Base-by-base conservation (phyloP, 2,797 vertebrate genomes). In the Alectoris magna region DNA sequence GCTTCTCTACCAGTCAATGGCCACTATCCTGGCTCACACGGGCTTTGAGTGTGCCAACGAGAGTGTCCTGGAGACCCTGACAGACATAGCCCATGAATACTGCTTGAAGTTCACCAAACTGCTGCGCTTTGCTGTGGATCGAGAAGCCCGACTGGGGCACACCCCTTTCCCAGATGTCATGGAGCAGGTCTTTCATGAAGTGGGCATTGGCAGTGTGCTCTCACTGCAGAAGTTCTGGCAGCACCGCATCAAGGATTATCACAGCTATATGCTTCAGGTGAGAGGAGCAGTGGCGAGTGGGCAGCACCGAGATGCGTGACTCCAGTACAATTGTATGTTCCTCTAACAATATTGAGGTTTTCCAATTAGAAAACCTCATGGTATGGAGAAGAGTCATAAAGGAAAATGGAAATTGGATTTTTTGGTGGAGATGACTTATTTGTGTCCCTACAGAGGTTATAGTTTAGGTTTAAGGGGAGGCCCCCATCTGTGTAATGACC, bases 161-260 rank as follows among this genome's bases (percentile, higher is more conserved):
- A 99, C 98, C 2, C 98, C 99, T 5, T 99, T 99, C 94, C 98
- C 99, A 0, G 99, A 99, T 0, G 98, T 99, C 66, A 98, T 99
- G 97, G 99, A 99, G 95, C 99, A 99, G 91, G 99, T 99, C 11
- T 99, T 99, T 97, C 99, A 99, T 0, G 99, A 99, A 89, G 98
- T 98, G 95, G 99, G 99, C 95, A 98, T 99, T 8, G 99, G 99
- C 97, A 99, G 99, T 0, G 98, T 99, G 87, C 97, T 99, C 71
- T 99, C 99, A 0, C 98, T 99, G 90, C 99, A 99, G 98, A 98
- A 98, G 94, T 99, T 99, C 97, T 99, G 99, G 99, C 99, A 99
- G 94, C 98, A 99, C 80, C 98, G 99, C 87, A 99, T 99, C 94
- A 99, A 99, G 95, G 99, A 99, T 97, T 99, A 99, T 90, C 99